Conservation (phyloP, 2,113 vertebrate species). For the Numenius arquata region DNA sequence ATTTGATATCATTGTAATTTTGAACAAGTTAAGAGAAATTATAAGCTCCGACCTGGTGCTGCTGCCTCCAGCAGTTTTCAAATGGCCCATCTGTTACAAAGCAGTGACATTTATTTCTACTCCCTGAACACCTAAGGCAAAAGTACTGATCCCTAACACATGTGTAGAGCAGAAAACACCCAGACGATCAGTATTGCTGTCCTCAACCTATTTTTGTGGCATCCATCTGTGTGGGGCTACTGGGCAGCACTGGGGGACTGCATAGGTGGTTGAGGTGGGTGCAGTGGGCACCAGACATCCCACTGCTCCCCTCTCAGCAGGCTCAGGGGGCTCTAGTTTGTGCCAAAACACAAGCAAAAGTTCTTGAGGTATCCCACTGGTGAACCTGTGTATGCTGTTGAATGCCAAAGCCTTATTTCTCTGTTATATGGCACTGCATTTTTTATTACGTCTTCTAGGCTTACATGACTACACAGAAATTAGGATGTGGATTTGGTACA, state of each 20-base stretch:
- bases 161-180: not conserved
- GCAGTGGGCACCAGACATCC: not conserved
- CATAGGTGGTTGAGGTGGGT: not conserved
- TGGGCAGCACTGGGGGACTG: not conserved
- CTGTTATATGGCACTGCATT: fast-evolving
- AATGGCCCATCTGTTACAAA: not conserved
- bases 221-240: fast-evolving
- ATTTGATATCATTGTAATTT: not conserved
- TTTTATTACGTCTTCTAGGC: not conserved
- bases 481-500: not conserved
- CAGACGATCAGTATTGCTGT: not conserved
- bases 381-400: not conserved
- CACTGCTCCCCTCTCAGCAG: fast-evolving
- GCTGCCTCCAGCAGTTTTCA: not conserved
- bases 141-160: not conserved
- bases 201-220: not conserved
- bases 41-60: not conserved
- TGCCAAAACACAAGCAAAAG: not conserved
- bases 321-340: not conserved
- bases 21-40: not conserved
- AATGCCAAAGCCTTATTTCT: not conserved
- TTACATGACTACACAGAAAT: not conserved
- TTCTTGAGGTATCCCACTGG: not conserved
- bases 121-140: not conserved
- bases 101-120: not conserved